Conservation (phyloP, 1,140 invertebrate genomes). For the Euura lappo region DNA sequence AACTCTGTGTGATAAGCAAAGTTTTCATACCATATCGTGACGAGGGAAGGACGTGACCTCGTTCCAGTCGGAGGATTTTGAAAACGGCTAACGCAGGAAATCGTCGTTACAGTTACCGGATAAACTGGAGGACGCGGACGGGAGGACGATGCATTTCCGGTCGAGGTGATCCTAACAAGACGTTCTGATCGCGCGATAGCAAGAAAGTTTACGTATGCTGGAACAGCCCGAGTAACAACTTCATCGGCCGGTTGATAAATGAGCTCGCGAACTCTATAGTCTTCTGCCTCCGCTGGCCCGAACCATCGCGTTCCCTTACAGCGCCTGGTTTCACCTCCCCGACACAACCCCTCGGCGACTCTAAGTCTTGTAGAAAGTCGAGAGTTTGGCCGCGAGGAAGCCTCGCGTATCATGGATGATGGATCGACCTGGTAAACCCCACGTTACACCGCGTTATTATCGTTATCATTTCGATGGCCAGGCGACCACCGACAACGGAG, state of each 20-base stretch:
- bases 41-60: neutral
- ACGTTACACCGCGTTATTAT: neutral
- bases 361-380: neutral
- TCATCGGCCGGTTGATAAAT: neutral
- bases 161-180: neutral
- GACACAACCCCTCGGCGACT: neutral
- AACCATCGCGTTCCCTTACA: neutral
- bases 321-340: too few relatives aligned
- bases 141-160: neutral
- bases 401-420: neutral
- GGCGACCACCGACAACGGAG: too few relatives aligned
- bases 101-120: neutral
- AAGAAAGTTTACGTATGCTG: conserved; percentile 5
- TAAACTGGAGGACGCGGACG: neutral
- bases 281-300: neutral
- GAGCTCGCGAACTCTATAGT: neutral
- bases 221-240: neutral
- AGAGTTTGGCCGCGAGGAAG: neutral
- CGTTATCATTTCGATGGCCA: neutral
- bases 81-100: neutral
- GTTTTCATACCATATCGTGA: too few relatives aligned
- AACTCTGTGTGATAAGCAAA: too few relatives aligned
- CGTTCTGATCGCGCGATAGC: neutral
- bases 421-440: conserved; percentile 1
- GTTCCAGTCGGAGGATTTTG: neutral